A percentile compares a stretch with the other conserved stretches of the same genome.
These are phyloP conservation scores for Harpalus rufipes DNA, from an alignment of 2,888 invertebrate genomes.

Conservation along the genomic window DNA sequence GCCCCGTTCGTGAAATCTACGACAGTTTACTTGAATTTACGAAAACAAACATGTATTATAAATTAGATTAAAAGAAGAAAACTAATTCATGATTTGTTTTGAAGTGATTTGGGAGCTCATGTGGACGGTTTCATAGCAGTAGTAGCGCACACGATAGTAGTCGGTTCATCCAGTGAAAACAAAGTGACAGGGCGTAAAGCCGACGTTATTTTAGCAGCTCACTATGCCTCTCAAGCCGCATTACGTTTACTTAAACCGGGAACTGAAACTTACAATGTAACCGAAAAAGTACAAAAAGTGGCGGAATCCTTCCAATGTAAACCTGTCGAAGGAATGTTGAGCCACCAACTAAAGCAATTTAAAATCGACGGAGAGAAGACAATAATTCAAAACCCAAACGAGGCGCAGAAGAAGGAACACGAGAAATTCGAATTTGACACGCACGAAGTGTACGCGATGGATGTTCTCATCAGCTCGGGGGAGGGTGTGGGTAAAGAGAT, in stretches of 20 bases:
- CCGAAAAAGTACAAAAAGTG: slow-evolving; percentile 95
- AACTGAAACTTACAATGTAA: slow-evolving; percentile 93
- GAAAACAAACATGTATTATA: too few species aligned
- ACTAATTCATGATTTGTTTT: slow-evolving; percentile 24
- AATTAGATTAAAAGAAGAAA: too few species aligned
- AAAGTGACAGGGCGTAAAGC: slow-evolving; percentile 93
- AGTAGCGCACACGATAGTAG: slow-evolving; percentile 95
- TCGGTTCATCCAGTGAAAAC: slow-evolving; percentile 87
- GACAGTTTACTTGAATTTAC: too few species aligned
- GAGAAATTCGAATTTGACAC: slow-evolving; percentile 97
- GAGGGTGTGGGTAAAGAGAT: slow-evolving; percentile 96
- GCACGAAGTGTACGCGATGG: slow-evolving; percentile 98
- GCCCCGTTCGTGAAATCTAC: too few species aligned
- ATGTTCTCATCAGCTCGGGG: slow-evolving; percentile 97
- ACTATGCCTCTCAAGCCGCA: slow-evolving; percentile 97
- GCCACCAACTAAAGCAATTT: slow-evolving; percentile 97
- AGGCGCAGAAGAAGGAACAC: slow-evolving; percentile 97
- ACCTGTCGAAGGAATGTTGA: slow-evolving; percentile 97
- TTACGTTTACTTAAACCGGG: slow-evolving; percentile 94
- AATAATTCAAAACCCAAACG: slow-evolving; percentile 97
- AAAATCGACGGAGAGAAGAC: slow-evolving; percentile 99
- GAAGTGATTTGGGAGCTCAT: slow-evolving; percentile 97
- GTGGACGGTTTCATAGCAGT: slow-evolving; percentile 99
- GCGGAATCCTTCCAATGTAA: slow-evolving; percentile 96
- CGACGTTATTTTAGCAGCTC: slow-evolving; percentile 96